Evolutionary conservation across 2,113 vertebrate species (phyloP).

Genomic region (Coptodon rendalli): DNA sequence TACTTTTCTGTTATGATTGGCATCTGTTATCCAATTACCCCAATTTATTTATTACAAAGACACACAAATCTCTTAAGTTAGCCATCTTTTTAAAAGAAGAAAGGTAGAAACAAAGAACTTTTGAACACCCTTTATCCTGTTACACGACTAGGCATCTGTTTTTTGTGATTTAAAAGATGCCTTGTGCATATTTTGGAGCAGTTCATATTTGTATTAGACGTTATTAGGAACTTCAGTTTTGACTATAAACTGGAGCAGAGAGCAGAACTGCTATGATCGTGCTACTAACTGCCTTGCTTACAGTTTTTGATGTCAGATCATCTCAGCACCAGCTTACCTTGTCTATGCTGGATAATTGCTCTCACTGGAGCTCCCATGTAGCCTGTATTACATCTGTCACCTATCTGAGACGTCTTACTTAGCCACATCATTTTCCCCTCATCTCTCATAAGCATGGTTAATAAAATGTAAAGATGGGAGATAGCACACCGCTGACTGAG

Average conservation of each 20-base stretch:
- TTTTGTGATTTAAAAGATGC: background rate
- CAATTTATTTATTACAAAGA: background rate
- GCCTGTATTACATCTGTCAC: constrained; percentile 44
- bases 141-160: background rate
- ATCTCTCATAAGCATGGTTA: constrained; percentile 56
- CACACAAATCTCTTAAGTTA: background rate
- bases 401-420: constrained; percentile 50
- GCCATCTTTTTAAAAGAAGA: background rate
- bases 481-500: constrained; percentile 45
- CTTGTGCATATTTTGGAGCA: background rate
- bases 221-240: background rate
- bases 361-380: constrained; percentile 13
- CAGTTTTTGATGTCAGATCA: background rate
- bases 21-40: background rate
- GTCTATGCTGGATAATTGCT: constrained; percentile 7
- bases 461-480: constrained; percentile 69
- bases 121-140: background rate
- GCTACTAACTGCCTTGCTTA: background rate
- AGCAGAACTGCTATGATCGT: background rate
- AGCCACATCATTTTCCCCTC: constrained; percentile 45
- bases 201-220: background rate
- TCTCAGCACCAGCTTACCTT: background rate
- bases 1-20: background rate
- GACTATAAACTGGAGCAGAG: background rate
- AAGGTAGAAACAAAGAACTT: background rate